These are phyloP conservation scores for Drosophila robusta DNA, from an alignment of 2,888 invertebrate species.

Conservation along the genomic window DNA sequence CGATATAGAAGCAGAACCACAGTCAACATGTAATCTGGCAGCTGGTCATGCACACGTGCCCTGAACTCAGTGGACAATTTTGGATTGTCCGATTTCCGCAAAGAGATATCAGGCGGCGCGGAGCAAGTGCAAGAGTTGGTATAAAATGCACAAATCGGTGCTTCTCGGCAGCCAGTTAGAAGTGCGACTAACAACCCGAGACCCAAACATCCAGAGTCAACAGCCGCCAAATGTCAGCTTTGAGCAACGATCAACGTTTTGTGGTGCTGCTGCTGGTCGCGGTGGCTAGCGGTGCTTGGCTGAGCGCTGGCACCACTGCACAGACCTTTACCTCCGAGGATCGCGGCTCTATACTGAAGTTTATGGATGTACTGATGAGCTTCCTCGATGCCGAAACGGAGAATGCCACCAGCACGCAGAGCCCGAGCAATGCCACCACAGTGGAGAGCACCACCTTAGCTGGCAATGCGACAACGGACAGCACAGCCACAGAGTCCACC, in stretches of 20 bases:
- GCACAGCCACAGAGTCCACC: conserved; percentile 9
- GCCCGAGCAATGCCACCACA: conserved; percentile 1
- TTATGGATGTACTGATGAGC: conserved; percentile 56
- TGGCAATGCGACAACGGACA: conserved; percentile 14
- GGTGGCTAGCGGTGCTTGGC: conserved; percentile 20
- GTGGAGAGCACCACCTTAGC: conserved; percentile 38
- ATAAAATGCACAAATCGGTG: conserved; percentile 58
- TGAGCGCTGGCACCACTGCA: conserved; percentile 26
- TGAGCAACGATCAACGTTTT: conserved; percentile 43
- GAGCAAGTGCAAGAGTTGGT: conserved; percentile 5
- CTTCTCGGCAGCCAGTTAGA: conserved; percentile 51
- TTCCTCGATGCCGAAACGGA: conserved; percentile 56
- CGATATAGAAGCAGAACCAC: conserved; percentile 21
- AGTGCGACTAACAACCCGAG: conserved; percentile 26
- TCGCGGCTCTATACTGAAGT: conserved; percentile 59
- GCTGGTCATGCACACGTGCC: conserved; percentile 38
- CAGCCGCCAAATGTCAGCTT: conserved; percentile 32
- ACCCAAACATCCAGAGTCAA: not conserved
- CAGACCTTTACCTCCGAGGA: conserved; percentile 60
- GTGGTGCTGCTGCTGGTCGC: conserved; percentile 44
- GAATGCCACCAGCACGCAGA: conserved; percentile 33
- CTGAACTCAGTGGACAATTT: conserved; percentile 4
- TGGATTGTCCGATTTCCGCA: conserved; percentile 56
- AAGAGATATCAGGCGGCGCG: conserved; percentile 40
- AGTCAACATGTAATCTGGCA: conserved; percentile 38